phyloP scores from a whole-genome alignment of 2,797 vertebrate genomes.

The Prionace glauca region DNA sequence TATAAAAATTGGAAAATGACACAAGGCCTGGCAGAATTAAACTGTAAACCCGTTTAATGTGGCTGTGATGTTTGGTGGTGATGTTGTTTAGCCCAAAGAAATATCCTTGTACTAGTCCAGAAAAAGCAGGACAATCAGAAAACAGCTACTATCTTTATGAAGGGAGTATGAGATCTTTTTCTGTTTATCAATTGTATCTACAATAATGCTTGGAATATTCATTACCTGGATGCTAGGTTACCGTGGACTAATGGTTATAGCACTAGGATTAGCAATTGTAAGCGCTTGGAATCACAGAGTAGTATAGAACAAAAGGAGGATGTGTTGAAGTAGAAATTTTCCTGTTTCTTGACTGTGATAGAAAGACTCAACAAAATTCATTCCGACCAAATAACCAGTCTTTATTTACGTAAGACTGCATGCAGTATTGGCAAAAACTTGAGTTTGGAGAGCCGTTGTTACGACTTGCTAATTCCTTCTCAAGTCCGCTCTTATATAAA shows the following conservation, averaged over 20 bases:
- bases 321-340: no score
- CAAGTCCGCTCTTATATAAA: no score
- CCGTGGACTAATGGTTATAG: background rate
- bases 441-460: no score
- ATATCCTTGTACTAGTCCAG: background rate
- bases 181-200: background rate
- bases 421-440: no score
- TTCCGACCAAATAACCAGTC: no score
- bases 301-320: background rate
- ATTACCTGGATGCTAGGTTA: background rate
- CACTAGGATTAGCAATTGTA: background rate
- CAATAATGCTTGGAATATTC: background rate
- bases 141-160: background rate
- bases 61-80: background rate
- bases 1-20: background rate
- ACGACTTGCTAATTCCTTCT: no score
- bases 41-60: background rate
- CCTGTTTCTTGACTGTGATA: no score
- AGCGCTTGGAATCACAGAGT: no score
- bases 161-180: no score
- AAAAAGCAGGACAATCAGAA: background rate
- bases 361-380: no score
- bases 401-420: no score
- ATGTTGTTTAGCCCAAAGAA: background rate
- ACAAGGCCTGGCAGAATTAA: background rate